Evolutionary conservation across 1,140 invertebrate genomes (phyloP).

Genomic region (Vanessa atalanta): DNA sequence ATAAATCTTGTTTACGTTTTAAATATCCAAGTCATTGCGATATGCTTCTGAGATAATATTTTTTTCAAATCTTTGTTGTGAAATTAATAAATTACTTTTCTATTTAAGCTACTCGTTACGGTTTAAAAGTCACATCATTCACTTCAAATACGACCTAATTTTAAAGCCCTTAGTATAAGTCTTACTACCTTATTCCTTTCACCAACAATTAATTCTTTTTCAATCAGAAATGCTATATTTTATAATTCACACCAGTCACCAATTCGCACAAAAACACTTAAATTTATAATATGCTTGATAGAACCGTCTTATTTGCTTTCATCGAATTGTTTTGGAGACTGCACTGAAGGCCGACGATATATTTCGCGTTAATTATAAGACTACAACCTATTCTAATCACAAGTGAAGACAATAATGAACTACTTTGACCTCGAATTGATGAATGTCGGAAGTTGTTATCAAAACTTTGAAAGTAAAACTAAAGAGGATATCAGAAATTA

Average conservation of each 20-base stretch:
- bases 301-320: neutral
- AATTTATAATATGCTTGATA: neutral
- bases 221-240: conserved; percentile 1
- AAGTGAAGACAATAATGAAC: no score
- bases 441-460: no score
- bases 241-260: conserved; percentile 5
- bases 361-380: no score
- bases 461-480: no score
- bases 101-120: neutral
- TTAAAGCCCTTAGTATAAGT: conserved; percentile 10
- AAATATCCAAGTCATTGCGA: no score
- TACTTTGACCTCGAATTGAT: no score
- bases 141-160: neutral
- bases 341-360: neutral
- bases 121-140: neutral
- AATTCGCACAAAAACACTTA: neutral
- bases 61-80: no score
- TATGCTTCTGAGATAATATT: no score
- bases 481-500: no score
- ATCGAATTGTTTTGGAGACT: neutral
- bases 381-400: no score
- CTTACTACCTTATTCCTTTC: neutral
- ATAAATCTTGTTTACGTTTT: no score
- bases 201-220: conserved; percentile 5
- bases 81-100: neutral